Percentiles rank a stretch among this genome's conserved stretches.
These are phyloP conservation scores for Montipora efflorescens DNA, from an alignment of 64 coral and sea anemone species.

Conservation along the genomic window DNA sequence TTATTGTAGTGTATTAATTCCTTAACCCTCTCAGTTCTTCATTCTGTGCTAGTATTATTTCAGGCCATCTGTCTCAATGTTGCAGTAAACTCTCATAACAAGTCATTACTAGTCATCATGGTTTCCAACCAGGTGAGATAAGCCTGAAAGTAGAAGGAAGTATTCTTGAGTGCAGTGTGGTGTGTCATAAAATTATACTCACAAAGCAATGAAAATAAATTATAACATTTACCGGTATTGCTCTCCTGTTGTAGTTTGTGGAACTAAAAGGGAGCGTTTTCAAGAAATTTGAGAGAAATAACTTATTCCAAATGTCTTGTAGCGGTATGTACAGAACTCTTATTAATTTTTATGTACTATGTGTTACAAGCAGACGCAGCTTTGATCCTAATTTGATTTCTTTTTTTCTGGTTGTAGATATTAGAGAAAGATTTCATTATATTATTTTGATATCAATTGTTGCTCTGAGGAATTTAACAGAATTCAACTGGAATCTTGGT, in stretches of 20 bases:
- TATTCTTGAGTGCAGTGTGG: background rate
- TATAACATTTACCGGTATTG: too few species aligned
- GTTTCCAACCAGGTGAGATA: constrained; percentile 91
- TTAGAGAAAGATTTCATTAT: constrained; percentile 96
- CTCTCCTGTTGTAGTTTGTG: constrained; percentile 87
- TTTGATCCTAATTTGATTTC: background rate
- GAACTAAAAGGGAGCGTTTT: constrained; percentile 98
- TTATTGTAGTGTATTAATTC: background rate
- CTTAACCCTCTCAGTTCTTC: constrained; percentile 78
- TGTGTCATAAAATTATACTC: too few species aligned
- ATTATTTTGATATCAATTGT: constrained; percentile 88
- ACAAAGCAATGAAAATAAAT: too few species aligned
- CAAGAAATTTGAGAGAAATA: constrained; percentile 99
- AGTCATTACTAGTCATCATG: constrained; percentile 94
- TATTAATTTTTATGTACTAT: too few species aligned
- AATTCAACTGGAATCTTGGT: constrained; percentile 99
- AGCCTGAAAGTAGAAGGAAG: background rate
- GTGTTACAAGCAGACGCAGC: background rate
- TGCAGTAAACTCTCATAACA: constrained; percentile 98
- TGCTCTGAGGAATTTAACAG: constrained; percentile 88
- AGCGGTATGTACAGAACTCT: constrained; percentile 68
- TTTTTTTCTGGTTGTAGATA: constrained; percentile 54
- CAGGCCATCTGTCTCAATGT: constrained; percentile 99
- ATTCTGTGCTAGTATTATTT: constrained; percentile 90
- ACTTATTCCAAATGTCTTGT: constrained; percentile 98